Evolutionary conservation across 2,888 invertebrate species (phyloP).

Genomic region (Drosophila buzzatii): DNA sequence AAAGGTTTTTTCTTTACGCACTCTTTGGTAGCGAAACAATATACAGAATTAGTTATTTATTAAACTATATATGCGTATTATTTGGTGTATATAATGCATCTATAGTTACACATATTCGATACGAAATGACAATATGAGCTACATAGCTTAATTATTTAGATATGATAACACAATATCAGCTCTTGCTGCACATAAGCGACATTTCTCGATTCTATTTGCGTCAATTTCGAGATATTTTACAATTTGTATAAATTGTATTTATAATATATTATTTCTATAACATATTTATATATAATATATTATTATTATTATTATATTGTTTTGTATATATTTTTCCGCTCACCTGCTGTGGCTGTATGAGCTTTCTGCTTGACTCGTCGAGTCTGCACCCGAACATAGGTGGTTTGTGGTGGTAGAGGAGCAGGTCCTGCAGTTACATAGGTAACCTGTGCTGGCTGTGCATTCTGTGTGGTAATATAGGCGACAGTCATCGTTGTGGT

Average conservation of each 20-base stretch:
- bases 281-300: not conserved
- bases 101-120: slow-evolving; percentile 1
- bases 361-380: slow-evolving; percentile 8
- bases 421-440: slow-evolving; percentile 17
- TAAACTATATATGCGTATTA: not conserved
- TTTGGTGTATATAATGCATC: not conserved
- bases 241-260: not conserved
- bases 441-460: slow-evolving; percentile 30
- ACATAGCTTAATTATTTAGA: slow-evolving; percentile 2
- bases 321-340: not conserved
- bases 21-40: not conserved
- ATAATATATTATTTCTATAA: not conserved
- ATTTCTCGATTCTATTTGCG: not conserved
- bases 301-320: not conserved
- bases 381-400: slow-evolving; percentile 21
- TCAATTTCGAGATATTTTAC: not conserved
- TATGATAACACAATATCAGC: slow-evolving; percentile 19
- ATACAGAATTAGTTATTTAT: not conserved
- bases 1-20: not conserved
- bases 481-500: slow-evolving; percentile 26
- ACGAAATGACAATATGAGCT: slow-evolving; percentile 19
- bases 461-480: slow-evolving; percentile 20
- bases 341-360: slow-evolving; percentile 26
- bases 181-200: not conserved
- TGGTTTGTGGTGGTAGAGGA: slow-evolving; percentile 20